Evolutionary conservation across 2,888 invertebrate genomes (phyloP), one percentile per base, ranked within the genome.

Genomic region (Gastrophysa polygoni): DNA sequence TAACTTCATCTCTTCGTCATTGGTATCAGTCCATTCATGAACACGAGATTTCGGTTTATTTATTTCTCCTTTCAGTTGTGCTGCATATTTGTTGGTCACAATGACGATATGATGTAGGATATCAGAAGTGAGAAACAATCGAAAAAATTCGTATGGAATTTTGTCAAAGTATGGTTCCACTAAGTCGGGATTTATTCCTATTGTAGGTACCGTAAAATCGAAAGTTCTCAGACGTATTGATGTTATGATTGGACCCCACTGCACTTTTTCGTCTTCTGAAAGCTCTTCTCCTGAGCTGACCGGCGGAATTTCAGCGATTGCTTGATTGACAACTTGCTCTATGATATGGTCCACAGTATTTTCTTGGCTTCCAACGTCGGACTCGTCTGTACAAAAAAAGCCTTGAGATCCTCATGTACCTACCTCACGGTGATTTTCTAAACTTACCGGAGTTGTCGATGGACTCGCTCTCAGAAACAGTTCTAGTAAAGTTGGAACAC

Each of bases 121-220:
- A 20, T 55, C 20, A 43, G 43, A n/a, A n/a, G 55, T 55, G n/a
- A 55, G 43, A 55, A 55, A 55, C 20, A 43, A 21, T 44, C 24
- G 55, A 44, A 55, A 55, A 55, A 55, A 44, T 21, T 55, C 55
- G 24, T 55, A 55, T 43, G 55, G 55, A 55, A 21, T 38, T 55
- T 55, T 55, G 43, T 24, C 44, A 43, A 55, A 55, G 43, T 54
- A 54, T 17, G 43, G 55, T 55, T 55, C 43, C 43, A 55, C 55
- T 55, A 55, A n/a, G 43, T 55, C 38, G 17, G 18, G 20, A 55
- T 55, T 50, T 50, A 50, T 29, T 55, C 44, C 55, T 55, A 55
- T 43, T 43, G 2, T 55, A 43, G 55, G 38, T 43, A 55, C 55
- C 43, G 44, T 43, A 43, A 55, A 55, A 55, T 44, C 55, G 55